A percentile compares a stretch with the other conserved stretches of the same genome.
Conservation (phyloP, 2,888 invertebrate species). For the Lobophora halterata region DNA sequence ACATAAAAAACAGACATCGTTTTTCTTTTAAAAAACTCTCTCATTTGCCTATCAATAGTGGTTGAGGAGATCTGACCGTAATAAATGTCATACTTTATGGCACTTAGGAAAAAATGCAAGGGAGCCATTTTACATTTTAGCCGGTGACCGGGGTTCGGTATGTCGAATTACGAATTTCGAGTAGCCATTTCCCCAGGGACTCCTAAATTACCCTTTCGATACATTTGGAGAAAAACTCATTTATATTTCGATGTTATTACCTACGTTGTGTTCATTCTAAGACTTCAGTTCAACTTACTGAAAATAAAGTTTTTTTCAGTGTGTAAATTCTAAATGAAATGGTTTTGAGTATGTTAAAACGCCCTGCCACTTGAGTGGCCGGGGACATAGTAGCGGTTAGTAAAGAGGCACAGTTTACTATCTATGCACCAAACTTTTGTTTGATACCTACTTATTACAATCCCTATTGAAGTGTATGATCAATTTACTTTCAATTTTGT, state of each 20-base stretch:
- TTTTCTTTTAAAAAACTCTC: slow-evolving; percentile 81
- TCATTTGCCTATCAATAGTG: slow-evolving; percentile 82
- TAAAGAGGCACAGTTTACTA: too few relatives aligned
- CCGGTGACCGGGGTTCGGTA: slow-evolving; percentile 74
- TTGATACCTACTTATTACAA: too few relatives aligned
- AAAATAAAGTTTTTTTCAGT: too few relatives aligned
- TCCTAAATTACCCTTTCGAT: slow-evolving; percentile 52
- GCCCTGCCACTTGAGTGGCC: too few relatives aligned
- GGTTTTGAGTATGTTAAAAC: too few relatives aligned
- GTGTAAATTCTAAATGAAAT: too few relatives aligned
- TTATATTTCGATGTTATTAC: slow-evolving; percentile 2
- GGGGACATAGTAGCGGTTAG: too few relatives aligned
- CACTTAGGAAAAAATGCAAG: slow-evolving; percentile 79
- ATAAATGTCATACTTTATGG: slow-evolving; percentile 81
- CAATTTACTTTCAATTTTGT: too few relatives aligned
- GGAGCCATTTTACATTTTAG: slow-evolving; percentile 79
- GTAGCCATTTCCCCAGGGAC: slow-evolving; percentile 70
- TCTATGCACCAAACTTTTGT: too few relatives aligned
- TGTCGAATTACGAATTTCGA: slow-evolving; percentile 72
- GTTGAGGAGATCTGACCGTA: slow-evolving; percentile 80
- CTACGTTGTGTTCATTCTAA: too few relatives aligned
- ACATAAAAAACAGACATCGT: slow-evolving; percentile 81
- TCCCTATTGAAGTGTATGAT: too few relatives aligned
- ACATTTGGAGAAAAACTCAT: slow-evolving; percentile 24
- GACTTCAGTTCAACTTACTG: too few relatives aligned